Conservation (phyloP, 2,113 vertebrate species). For the Gnathonemus echidnorhynchus region DNA sequence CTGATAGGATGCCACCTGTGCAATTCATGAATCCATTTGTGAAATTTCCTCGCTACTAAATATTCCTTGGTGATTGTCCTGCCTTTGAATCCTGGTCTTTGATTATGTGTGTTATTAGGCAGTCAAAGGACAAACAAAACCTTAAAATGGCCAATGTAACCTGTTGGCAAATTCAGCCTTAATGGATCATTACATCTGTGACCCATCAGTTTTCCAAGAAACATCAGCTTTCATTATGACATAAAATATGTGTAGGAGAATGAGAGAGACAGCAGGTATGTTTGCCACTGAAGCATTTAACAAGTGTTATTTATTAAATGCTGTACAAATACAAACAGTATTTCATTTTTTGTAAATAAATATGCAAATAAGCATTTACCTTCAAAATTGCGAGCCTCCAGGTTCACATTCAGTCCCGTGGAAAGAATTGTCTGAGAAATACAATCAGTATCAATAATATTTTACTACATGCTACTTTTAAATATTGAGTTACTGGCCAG, state of each 20-base stretch:
- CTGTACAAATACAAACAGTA: neutral
- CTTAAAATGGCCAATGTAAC: neutral
- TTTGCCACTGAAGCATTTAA: neutral
- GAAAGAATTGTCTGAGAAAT: conserved; percentile 63
- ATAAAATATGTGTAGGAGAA: neutral
- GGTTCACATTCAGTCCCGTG: conserved; percentile 50
- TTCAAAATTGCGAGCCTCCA: conserved; percentile 81
- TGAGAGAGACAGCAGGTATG: neutral
- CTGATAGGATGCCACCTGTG: no score
- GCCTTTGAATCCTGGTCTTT: neutral
- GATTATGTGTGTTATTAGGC: neutral
- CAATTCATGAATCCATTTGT: no score
- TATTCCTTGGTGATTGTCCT: neutral
- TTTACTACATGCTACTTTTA: neutral
- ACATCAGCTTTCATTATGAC: neutral
- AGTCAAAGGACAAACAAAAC: neutral
- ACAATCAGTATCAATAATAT: neutral
- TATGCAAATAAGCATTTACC: conserved; percentile 48
- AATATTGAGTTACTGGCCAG: neutral
- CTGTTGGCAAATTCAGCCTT: neutral
- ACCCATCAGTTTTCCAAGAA: neutral
- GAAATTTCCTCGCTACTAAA: neutral
- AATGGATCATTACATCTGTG: neutral
- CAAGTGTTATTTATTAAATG: neutral
- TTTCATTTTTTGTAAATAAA: neutral